Conservation (phyloP, 2,888 invertebrate species). For the Oxyscelio sp. region DNA sequence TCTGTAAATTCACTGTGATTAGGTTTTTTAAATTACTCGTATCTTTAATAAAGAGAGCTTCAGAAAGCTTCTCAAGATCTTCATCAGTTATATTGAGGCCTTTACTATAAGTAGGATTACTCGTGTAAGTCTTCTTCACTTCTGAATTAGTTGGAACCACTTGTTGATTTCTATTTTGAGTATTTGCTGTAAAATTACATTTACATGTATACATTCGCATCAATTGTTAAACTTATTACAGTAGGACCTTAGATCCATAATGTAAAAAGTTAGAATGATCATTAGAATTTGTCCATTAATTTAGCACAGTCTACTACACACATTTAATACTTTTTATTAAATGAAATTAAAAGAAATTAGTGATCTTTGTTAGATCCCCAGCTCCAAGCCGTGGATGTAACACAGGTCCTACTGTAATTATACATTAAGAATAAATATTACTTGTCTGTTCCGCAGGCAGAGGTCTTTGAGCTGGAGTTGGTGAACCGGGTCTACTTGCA, state of each 20-base stretch:
- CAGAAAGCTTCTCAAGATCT: constrained; percentile 92
- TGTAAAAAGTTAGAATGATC: no score
- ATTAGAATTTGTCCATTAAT: no score
- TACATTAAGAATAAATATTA: no score
- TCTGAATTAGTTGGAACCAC: neutral
- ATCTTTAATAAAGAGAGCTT: constrained; percentile 92
- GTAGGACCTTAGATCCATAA: no score
- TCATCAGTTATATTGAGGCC: constrained; percentile 90
- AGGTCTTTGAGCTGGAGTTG: constrained; percentile 39
- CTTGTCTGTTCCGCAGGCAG: constrained; percentile 2
- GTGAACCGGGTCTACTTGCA: constrained; percentile 35
- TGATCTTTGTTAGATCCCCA: no score
- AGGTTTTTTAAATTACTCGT: constrained; percentile 92
- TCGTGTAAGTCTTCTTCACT: constrained; percentile 74
- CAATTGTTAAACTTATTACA: no score
- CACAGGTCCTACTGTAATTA: no score
- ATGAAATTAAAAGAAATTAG: no score
- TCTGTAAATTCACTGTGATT: constrained; percentile 93
- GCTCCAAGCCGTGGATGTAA: no score
- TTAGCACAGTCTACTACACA: no score
- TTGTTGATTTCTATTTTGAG: constrained; percentile 6
- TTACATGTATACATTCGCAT: no score
- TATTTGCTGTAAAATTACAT: constrained; percentile 25
- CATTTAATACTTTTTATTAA: no score
- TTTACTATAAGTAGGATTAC: constrained; percentile 86